Evolutionary conservation across 2,888 invertebrate genomes (phyloP).

Genomic region (Plebejus melissa): DNA sequence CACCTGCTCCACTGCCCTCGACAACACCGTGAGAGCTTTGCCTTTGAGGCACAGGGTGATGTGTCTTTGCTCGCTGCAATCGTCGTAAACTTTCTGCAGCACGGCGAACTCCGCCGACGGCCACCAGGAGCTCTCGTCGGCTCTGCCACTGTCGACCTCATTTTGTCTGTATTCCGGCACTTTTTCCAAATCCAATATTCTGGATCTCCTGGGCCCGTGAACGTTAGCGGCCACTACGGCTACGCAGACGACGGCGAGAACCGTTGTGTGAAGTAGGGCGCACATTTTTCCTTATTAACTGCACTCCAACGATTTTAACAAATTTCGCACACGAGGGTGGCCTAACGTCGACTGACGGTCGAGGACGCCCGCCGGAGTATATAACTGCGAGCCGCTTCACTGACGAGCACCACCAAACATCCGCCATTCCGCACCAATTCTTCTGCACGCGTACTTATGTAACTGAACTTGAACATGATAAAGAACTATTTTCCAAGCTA

Average conservation of each 20-base stretch:
- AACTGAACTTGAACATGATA: slow-evolving; percentile 80
- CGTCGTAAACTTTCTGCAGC: slow-evolving; percentile 81
- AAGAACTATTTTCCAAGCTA: slow-evolving; percentile 77
- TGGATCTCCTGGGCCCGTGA: slow-evolving; percentile 67
- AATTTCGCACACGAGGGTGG: slow-evolving; percentile 67
- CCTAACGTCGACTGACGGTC: slow-evolving; percentile 69
- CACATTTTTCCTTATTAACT: slow-evolving; percentile 64
- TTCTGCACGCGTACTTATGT: slow-evolving; percentile 76
- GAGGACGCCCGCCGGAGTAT: slow-evolving; percentile 67
- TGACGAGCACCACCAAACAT: slow-evolving; percentile 76
- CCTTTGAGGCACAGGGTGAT: slow-evolving; percentile 80
- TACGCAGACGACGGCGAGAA: slow-evolving; percentile 66
- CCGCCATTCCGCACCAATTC: slow-evolving; percentile 80
- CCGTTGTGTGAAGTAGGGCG: slow-evolving; percentile 68
- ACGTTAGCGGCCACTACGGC: slow-evolving; percentile 63
- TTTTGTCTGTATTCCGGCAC: slow-evolving; percentile 64
- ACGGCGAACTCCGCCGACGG: slow-evolving; percentile 79
- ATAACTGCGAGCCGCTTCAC: slow-evolving; percentile 73
- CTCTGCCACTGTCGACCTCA: slow-evolving; percentile 73
- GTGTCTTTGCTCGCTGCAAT: slow-evolving; percentile 80
- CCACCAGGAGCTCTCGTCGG: slow-evolving; percentile 74
- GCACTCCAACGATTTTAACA: slow-evolving; percentile 64
- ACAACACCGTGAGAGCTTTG: slow-evolving; percentile 78
- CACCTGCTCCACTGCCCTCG: slow-evolving; percentile 81
- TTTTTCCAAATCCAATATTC: slow-evolving; percentile 54